Conservation (phyloP, 1,140 invertebrate genomes). For the Hyles euphorbiae region DNA sequence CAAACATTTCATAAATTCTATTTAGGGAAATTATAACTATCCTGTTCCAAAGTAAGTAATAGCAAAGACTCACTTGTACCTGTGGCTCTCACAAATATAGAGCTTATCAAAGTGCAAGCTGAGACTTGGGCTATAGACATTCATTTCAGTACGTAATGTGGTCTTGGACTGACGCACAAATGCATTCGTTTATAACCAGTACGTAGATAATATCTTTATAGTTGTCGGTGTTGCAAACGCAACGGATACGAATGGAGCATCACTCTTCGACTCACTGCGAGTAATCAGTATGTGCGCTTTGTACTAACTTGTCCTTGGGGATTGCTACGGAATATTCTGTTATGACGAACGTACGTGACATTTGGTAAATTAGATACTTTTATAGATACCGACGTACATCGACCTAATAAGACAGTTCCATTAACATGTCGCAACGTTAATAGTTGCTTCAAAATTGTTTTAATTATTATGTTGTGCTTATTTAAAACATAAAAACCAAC, state of each 20-base stretch:
- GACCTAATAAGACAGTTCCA: no score
- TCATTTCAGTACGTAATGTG: slow-evolving; percentile 3
- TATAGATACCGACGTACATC: no score
- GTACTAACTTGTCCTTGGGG: slow-evolving; percentile 14
- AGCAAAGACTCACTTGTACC: no score
- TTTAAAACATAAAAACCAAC: no score
- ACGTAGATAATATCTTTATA: slow-evolving; percentile 34
- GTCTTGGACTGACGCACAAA: slow-evolving; percentile 22
- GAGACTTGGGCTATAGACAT: background rate
- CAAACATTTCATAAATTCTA: background rate
- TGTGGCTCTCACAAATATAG: no score
- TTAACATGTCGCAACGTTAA: no score
- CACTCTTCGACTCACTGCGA: slow-evolving; percentile 17
- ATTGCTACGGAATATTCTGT: slow-evolving; percentile 15
- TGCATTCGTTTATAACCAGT: slow-evolving; percentile 23
- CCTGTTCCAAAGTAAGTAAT: no score
- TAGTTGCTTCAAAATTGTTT: no score
- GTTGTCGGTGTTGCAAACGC: slow-evolving; percentile 27
- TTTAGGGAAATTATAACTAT: no score
- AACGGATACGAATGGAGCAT: slow-evolving; percentile 30
- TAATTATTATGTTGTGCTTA: no score
- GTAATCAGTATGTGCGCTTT: slow-evolving; percentile 13
- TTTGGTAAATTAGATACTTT: no score
- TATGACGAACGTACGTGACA: slow-evolving; percentile 3
- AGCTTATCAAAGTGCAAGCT: no score